Conservation (phyloP, 2,113 vertebrate genomes). For the Paedocypris sp. region DNA sequence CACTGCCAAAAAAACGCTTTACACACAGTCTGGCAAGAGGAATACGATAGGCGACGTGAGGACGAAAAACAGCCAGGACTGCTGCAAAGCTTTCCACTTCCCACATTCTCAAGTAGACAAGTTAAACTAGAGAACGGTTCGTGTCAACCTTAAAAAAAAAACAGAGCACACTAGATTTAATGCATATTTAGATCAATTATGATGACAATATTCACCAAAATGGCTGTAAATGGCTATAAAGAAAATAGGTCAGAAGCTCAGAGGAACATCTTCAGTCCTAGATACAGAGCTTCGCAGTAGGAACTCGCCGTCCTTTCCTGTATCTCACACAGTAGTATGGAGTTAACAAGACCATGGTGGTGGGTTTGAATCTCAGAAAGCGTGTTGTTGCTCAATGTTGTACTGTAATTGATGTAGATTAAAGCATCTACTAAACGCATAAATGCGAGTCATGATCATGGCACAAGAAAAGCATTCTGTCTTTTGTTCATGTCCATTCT, state of each 20-base stretch:
- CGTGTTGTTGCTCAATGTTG: too few species aligned
- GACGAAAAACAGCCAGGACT: neutral
- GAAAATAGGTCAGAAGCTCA: constrained; percentile 11
- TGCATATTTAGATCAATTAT: neutral
- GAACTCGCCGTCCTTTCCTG: constrained; percentile 9
- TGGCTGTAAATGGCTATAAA: neutral
- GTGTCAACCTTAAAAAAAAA: too few species aligned
- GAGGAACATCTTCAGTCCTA: neutral
- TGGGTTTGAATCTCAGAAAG: too few species aligned
- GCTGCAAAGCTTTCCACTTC: neutral
- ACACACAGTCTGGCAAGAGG: constrained; percentile 47
- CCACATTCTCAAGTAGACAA: too few species aligned
- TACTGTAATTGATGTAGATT: too few species aligned
- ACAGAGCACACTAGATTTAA: too few species aligned
- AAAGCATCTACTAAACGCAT: too few species aligned
- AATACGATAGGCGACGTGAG: constrained; percentile 33
- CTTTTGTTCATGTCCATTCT: neutral
- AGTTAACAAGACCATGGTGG: too few species aligned
- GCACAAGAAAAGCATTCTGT: neutral
- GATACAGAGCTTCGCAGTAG: neutral
- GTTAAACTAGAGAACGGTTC: too few species aligned
- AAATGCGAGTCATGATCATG: neutral
- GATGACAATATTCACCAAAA: neutral
- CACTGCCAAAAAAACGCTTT: constrained; percentile 45
- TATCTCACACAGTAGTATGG: too few species aligned